Evolutionary conservation across 1,140 invertebrate species (phyloP).

Genomic region (Drosophila sp.): DNA sequence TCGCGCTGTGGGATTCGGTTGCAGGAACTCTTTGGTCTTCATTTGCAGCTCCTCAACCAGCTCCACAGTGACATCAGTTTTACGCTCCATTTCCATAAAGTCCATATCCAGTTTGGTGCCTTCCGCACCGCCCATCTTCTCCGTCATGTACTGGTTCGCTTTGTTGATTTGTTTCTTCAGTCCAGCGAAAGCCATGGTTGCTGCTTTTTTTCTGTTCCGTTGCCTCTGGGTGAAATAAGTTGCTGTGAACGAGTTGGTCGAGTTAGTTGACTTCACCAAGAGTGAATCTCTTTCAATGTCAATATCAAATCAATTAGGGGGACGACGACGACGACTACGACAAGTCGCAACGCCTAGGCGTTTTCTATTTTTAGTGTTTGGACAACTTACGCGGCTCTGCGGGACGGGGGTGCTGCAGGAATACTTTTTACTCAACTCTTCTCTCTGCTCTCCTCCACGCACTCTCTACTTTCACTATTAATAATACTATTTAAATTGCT

Average conservation of each 20-base stretch:
- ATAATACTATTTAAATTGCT: conserved; percentile 26
- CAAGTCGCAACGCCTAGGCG: background rate
- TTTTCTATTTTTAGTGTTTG: conserved; percentile 76
- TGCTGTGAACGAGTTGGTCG: conserved; percentile 77
- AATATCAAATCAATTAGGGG: conserved; percentile 36
- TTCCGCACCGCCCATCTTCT: conserved; percentile 99
- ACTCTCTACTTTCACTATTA: conserved; percentile 9
- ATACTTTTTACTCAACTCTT: conserved; percentile 41
- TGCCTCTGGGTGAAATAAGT: conserved; percentile 33
- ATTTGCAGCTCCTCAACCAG: conserved; percentile 97
- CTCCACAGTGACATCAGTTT: conserved; percentile 98
- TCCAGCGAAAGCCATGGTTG: conserved; percentile 96
- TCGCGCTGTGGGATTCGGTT: conserved; percentile 98
- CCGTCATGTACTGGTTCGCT: conserved; percentile 99
- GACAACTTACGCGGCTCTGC: conserved; percentile 71
- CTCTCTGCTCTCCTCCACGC: conserved; percentile 68
- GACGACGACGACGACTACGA: background rate
- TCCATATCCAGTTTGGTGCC: conserved; percentile 99
- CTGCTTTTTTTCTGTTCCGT: conserved; percentile 40
- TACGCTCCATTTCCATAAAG: conserved; percentile 99
- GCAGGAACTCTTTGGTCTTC: conserved; percentile 99
- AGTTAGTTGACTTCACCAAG: conserved; percentile 67
- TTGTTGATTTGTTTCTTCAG: conserved; percentile 99
- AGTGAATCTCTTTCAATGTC: conserved; percentile 48
- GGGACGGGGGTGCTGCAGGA: conserved; percentile 40